phyloP scores from a whole-genome alignment of 2,888 invertebrate genomes.

The Allolobophora icterica region DNA sequence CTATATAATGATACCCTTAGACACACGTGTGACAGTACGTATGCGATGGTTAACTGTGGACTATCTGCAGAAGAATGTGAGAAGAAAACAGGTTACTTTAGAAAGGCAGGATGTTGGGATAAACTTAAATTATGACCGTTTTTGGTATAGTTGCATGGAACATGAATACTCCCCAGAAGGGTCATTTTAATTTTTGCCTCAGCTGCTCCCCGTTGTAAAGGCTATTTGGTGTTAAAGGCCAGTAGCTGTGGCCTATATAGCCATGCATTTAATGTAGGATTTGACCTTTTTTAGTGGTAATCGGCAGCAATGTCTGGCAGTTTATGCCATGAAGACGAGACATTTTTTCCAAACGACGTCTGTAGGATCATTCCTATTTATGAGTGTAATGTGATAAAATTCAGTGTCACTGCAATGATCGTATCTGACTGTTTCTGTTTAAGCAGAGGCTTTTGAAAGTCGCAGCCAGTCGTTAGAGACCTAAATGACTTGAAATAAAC shows the following conservation, averaged over 20 bases:
- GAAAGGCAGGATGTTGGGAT: background rate
- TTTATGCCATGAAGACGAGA: background rate
- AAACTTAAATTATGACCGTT: too few relatives aligned
- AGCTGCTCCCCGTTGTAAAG: too few relatives aligned
- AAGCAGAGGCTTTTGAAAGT: background rate
- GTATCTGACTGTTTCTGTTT: background rate
- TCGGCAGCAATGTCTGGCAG: background rate
- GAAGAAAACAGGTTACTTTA: background rate
- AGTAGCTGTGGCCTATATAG: too few relatives aligned
- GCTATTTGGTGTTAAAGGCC: too few relatives aligned
- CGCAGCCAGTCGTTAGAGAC: background rate
- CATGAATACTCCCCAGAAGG: too few relatives aligned
- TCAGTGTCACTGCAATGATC: background rate
- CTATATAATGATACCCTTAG: background rate
- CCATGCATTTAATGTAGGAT: background rate
- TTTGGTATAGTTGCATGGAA: too few relatives aligned
- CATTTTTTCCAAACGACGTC: background rate
- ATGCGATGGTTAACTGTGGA: too few relatives aligned
- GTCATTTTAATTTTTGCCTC: too few relatives aligned
- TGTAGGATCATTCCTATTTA: background rate
- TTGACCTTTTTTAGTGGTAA: background rate
- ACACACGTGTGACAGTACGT: background rate
- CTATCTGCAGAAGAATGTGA: background rate
- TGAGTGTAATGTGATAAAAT: conserved; percentile 7
- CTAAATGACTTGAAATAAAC: background rate